A percentile compares a stretch with the other conserved stretches of the same genome.
These are phyloP conservation scores for Molorchus minor DNA, from an alignment of 2,888 invertebrate genomes.

Conservation along the genomic window DNA sequence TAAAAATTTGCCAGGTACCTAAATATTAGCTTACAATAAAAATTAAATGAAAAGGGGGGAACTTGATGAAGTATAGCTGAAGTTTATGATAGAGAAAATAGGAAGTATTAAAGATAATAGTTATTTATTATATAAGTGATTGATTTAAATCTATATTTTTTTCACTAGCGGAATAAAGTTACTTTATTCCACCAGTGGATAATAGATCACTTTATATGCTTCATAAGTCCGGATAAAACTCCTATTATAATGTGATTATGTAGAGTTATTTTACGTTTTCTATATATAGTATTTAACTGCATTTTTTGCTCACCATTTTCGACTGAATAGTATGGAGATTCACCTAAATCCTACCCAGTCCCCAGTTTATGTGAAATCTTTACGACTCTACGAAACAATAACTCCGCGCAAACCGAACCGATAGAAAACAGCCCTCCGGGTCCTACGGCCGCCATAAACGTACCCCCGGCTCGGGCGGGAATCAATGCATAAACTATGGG, in stretches of 20 bases:
- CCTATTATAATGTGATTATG: slow-evolving; percentile 4
- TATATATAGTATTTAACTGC: too few species aligned
- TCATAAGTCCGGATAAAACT: too few species aligned
- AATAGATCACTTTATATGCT: too few species aligned
- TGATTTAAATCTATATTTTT: slow-evolving; percentile 1
- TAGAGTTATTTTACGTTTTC: not conserved
- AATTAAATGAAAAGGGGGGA: too few species aligned
- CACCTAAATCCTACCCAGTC: not conserved
- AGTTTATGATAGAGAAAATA: too few species aligned
- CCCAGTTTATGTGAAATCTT: slow-evolving; percentile 1
- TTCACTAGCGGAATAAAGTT: too few species aligned
- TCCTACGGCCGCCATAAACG: slow-evolving; percentile 10
- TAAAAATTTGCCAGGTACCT: too few species aligned
- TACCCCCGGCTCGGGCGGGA: slow-evolving; percentile 29
- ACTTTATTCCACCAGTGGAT: too few species aligned
- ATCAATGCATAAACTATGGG: slow-evolving; percentile 48
- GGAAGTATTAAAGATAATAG: too few species aligned
- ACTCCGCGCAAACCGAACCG: slow-evolving; percentile 12
- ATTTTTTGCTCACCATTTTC: too few species aligned
- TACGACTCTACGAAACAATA: slow-evolving; percentile 10
- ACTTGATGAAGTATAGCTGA: too few species aligned
- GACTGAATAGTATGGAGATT: not conserved
- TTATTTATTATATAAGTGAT: not conserved
- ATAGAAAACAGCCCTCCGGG: slow-evolving; percentile 4
- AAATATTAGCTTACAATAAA: too few species aligned